Conservation (phyloP, 2,797 vertebrate genomes). For the Etheostoma nigrum region DNA sequence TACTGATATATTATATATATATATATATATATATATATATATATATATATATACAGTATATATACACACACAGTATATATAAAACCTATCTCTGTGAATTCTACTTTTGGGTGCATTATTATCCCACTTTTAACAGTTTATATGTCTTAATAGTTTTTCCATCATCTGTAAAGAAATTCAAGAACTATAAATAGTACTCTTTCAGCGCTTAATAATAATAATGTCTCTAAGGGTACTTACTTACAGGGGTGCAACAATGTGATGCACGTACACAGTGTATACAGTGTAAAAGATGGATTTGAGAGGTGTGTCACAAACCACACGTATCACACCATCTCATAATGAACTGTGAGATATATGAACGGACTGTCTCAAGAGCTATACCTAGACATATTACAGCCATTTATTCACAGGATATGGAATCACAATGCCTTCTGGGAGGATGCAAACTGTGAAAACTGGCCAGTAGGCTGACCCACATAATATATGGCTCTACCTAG, state of each 20-base stretch:
- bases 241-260: neutral
- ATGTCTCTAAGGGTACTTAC: no score
- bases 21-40: no score
- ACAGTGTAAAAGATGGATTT: conserved; percentile 21
- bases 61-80: no score
- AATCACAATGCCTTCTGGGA: conserved; percentile 48
- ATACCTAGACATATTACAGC: conserved; percentile 45
- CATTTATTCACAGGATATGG: conserved; percentile 59
- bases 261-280: neutral
- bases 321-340: conserved; percentile 31
- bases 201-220: neutral
- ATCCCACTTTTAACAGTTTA: neutral
- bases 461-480: conserved; percentile 67
- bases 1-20: no score
- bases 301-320: conserved; percentile 42
- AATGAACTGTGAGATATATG: conserved; percentile 53
- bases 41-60: no score
- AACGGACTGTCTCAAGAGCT: conserved; percentile 64
- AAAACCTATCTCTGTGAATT: neutral
- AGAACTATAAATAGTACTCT: neutral
- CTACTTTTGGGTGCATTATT: neutral
- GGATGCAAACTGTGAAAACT: conserved; percentile 64
- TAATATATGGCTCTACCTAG: conserved; percentile 58
- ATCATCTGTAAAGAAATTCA: neutral
- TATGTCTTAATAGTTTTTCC: neutral